Percentiles rank a stretch among this genome's conserved stretches.
Evolutionary conservation across 2,113 vertebrate genomes (phyloP).

Genomic region (Mus spicilegus): DNA sequence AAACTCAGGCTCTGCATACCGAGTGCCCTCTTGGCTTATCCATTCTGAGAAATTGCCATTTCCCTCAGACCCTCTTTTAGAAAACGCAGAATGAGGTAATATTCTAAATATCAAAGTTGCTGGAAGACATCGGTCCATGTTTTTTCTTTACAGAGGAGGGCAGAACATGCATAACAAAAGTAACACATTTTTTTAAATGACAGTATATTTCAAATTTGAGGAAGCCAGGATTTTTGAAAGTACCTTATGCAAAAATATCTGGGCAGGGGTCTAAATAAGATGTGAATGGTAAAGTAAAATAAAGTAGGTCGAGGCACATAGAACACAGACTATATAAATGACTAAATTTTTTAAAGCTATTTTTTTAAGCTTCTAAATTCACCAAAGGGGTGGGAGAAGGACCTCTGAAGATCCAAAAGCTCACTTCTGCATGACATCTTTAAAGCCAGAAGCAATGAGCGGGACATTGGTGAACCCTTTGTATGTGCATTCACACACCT

Average conservation of each 20-base stretch:
- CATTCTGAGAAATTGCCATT: constrained; percentile 65
- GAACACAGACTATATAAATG: constrained; percentile 47
- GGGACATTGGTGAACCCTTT: not conserved
- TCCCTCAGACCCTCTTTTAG: constrained; percentile 50
- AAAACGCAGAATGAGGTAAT: constrained; percentile 65
- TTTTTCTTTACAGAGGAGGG: constrained; percentile 10
- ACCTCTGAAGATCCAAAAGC: not conserved
- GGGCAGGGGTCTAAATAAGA: constrained; percentile 65
- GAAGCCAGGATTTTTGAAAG: constrained; percentile 71
- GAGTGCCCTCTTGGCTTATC: not conserved
- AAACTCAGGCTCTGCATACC: not conserved
- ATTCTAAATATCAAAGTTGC: constrained; percentile 54
- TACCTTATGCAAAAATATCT: constrained; percentile 70
- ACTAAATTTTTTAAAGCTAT: not conserved
- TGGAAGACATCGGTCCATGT: constrained; percentile 20
- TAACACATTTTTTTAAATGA: constrained; percentile 79
- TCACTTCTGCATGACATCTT: constrained; percentile 56
- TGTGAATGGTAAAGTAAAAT: constrained; percentile 31
- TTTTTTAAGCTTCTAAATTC: constrained; percentile 67
- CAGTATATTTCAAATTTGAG: constrained; percentile 69
- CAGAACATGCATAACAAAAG: constrained; percentile 74
- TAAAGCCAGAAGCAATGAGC: constrained; percentile 27
- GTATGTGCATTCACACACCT: not conserved
- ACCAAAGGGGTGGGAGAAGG: not conserved
- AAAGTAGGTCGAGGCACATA: constrained; percentile 10